Conservation (phyloP, 2,888 invertebrate genomes). For the Xestia sexstrigata region DNA sequence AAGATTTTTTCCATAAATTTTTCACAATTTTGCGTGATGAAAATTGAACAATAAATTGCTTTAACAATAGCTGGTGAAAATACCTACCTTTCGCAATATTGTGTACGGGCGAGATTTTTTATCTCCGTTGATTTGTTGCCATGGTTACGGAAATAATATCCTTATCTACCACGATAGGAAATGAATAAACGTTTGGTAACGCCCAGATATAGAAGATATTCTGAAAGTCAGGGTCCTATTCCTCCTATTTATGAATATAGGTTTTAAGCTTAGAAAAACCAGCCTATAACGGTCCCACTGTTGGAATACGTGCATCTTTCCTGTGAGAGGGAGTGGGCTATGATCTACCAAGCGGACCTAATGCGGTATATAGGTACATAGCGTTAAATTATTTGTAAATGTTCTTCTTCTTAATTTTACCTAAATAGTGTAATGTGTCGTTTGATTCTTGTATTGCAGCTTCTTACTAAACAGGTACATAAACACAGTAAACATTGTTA, state of each 20-base stretch:
- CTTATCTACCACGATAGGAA: background rate
- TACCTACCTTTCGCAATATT: conserved; percentile 22
- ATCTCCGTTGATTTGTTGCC: conserved; percentile 44
- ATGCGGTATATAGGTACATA: background rate
- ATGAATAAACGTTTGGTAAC: background rate
- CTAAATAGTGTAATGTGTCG: background rate
- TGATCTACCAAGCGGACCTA: background rate
- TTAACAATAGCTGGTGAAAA: conserved; percentile 44
- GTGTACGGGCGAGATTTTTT: conserved; percentile 15
- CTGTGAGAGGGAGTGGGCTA: too few relatives aligned
- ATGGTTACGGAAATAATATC: conserved; percentile 27
- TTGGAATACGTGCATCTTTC: too few relatives aligned
- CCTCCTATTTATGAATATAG: background rate
- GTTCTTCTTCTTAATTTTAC: background rate
- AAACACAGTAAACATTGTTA: background rate
- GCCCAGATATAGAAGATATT: background rate
- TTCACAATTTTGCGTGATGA: conserved; percentile 14
- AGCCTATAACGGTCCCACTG: background rate
- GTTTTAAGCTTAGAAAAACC: background rate
- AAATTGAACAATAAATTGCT: conserved; percentile 38
- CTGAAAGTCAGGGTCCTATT: background rate
- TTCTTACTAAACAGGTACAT: background rate
- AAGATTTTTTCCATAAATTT: background rate
- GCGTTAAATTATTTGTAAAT: background rate
- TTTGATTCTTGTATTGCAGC: background rate